Evolutionary conservation across 2,113 vertebrate genomes (phyloP), one percentile per base, ranked within the genome.

Genomic region (Herpailurus yagouaroundi): DNA sequence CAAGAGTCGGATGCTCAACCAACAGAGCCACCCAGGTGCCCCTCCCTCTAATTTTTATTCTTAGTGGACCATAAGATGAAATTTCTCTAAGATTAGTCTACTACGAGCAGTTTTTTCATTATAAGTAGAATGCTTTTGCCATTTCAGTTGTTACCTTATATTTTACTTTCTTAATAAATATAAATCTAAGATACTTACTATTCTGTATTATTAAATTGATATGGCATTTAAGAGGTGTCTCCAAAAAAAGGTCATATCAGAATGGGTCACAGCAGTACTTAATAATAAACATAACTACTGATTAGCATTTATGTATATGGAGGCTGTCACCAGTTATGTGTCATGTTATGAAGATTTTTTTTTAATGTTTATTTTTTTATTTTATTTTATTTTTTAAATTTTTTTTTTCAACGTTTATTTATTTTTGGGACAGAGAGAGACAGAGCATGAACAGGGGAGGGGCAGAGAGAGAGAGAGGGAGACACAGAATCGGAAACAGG

Each of bases 91-190:
- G 27, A 18, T 38, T n/a, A 80, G 23, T 73, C 19, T 93, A 84
- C 33, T 48, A 64, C 64, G 31, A 82, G 38, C 33, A 77, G n/a
- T n/a, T 68, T 90, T 69, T 73, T 41, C 41, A 76, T 77, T 89
- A 0, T 66, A 91, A 74, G 11, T 33, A 85, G 74, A 84, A 91
- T 52, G 48, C 33, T 88, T 71, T 64, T 36, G 15, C 15, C 57
- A 79, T 69, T 93, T 94, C 16, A 48, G 38, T 88, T 19, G n/a
- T 25, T 94, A 83, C n/a, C n/a, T 83, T 85, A 3, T 8, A 69
- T 89, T 84, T 76, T 69, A 89, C 45, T 88, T 90, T 95, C 52
- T 74, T 60, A 97, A 33, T 41, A 89, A 93, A 74, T 50, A 76
- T 29, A 88, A 86, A 52, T 57, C 21, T 31, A 71, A 96, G 91